Base-by-base conservation (phyloP, 2,888 invertebrate genomes). In the Oeneis ivallda region DNA sequence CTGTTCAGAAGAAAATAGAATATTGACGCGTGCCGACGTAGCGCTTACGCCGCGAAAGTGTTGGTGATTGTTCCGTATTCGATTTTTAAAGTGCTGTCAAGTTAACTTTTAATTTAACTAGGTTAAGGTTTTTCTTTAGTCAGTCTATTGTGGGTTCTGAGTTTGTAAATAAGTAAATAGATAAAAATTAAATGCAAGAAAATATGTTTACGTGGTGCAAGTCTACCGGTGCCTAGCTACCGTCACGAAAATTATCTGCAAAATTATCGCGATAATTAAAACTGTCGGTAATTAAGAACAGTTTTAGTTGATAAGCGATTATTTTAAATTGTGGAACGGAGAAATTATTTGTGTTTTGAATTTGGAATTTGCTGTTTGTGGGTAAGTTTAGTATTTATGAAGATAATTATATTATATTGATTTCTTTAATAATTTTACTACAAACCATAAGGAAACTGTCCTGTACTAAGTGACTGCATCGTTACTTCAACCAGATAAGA, bases 1-100 rank as follows among this genome's bases (percentile, higher is more conserved):
- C 74, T 70, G 75, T 75, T 79, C 78, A 85, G 77, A 84, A 74
- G 76, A 76, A 84, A 84, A 85, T 81, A 79, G 76, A 78, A 76
- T 72, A 82, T 73, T 68, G 80, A 68, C 67, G 70, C 66, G 73
- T 71, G 72, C 70, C 69, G 78, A 84, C 81, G 84, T 81, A 78
- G 82, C 83, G 71, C 79, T 76, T 72, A 74, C 84, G 85, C 81
- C 73, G 77, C 74, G 73, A 75, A 67, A 62, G 71, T 50, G 49
- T 19, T n/a, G n/a, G n/a, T n/a, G n/a, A n/a, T n/a, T 50, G 67
- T 52, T 56, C 39, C 41, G 56, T 72, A 76, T 78, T 79, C 71
- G 66, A 75, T 80, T 75, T 81, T 83, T 73, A 71, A 82, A 79
- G 64, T 50, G 45, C 54, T 70, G 64, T 49, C 74, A 73, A 64